phyloP scores from a whole-genome alignment of 2,888 invertebrate species.

The Leptothorax acervorum region DNA sequence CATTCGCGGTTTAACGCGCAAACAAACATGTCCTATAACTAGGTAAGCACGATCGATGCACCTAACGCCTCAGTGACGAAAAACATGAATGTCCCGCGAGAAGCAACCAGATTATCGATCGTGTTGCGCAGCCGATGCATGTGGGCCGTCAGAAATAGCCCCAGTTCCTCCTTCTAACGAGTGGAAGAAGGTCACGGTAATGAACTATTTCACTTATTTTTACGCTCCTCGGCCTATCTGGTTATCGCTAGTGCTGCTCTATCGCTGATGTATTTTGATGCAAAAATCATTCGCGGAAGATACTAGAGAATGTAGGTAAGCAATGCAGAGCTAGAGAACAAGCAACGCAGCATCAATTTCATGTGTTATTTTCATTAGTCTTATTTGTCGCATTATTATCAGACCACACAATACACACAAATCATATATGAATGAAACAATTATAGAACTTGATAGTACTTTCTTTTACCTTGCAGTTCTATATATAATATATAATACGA shows the following conservation, averaged over 20 bases:
- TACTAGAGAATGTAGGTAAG: background rate
- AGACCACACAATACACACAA: background rate
- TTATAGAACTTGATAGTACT: background rate
- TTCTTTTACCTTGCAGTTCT: background rate
- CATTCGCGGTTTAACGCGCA: slow-evolving; percentile 31
- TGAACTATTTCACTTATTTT: slow-evolving; percentile 47
- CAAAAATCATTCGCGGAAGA: background rate
- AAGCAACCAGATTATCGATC: slow-evolving; percentile 62
- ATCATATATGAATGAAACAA: background rate
- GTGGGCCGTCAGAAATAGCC: slow-evolving; percentile 65
- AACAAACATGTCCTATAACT: slow-evolving; percentile 34
- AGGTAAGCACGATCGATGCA: slow-evolving; percentile 45
- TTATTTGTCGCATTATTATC: background rate
- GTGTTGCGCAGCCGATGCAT: slow-evolving; percentile 35
- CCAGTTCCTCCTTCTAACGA: slow-evolving; percentile 57
- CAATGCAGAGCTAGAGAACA: background rate
- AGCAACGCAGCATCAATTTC: background rate
- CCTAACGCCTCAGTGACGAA: slow-evolving; percentile 45
- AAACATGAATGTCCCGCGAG: slow-evolving; percentile 54
- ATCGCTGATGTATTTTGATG: background rate
- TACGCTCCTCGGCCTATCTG: slow-evolving; percentile 2
- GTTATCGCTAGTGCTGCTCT: slow-evolving; percentile 11
- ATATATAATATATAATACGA: too few species aligned
- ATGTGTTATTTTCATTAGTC: background rate
- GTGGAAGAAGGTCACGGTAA: slow-evolving; percentile 40